phyloP scores from a whole-genome alignment of 2,888 invertebrate genomes.

The Agrochola macilenta region DNA sequence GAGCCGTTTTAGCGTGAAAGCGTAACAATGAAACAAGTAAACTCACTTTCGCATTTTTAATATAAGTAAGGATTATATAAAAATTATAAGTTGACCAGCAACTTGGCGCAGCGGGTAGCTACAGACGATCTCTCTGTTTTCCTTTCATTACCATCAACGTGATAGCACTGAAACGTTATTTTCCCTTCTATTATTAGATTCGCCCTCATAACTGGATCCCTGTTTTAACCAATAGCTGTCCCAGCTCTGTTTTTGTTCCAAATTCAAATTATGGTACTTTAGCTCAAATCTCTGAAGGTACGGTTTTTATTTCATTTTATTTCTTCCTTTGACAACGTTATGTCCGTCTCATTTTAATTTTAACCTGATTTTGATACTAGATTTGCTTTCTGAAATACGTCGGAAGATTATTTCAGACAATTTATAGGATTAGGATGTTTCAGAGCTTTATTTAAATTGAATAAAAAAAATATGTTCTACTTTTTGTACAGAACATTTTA shows the following conservation, averaged over 20 bases:
- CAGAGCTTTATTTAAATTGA: not conserved
- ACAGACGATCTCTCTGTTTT: conserved; percentile 5
- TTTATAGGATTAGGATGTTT: not conserved
- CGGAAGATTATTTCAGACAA: not conserved
- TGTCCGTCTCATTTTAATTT: conserved; percentile 4
- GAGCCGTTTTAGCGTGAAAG: too few species aligned
- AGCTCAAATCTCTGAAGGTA: conserved; percentile 24
- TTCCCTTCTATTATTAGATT: conserved; percentile 48
- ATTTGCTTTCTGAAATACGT: not conserved
- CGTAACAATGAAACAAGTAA: too few species aligned
- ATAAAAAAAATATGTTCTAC: not conserved
- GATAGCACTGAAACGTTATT: conserved; percentile 34
- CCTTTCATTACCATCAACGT: conserved; percentile 22
- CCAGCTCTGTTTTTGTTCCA: conserved; percentile 29
- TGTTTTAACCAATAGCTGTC: conserved; percentile 32
- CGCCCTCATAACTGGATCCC: conserved; percentile 30
- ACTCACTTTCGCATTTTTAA: too few species aligned
- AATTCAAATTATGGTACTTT: conserved; percentile 48
- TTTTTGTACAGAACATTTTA: not conserved
- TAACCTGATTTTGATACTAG: not conserved
- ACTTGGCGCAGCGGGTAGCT: conserved; percentile 7
- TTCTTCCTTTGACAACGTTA: conserved; percentile 14
- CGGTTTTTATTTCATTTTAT: conserved; percentile 17
- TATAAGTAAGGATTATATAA: not conserved
- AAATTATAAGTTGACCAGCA: not conserved